Evolutionary conservation across 2,797 vertebrate species (phyloP), one percentile per base, ranked within the genome.

Genomic region (Liparis tanakae): DNA sequence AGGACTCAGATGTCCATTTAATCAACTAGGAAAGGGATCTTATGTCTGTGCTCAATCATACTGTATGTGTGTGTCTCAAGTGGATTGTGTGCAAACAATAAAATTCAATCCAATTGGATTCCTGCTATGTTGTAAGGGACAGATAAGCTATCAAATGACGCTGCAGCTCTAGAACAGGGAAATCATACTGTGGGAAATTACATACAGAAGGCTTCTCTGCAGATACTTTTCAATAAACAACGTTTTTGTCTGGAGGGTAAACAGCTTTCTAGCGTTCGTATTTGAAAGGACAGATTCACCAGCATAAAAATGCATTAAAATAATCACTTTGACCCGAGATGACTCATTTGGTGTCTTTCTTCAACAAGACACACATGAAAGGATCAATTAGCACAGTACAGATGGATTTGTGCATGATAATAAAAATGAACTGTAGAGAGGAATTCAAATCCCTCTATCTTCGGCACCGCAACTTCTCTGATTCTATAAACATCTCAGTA

Each of bases 51-150:
- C 86, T 84, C 88, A 86, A 87, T 88, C 79, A 79, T 64, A 56
- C 77, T 65, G 72, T 72, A 70, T 82, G 70, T 90, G 83, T 84
- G 84, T 92, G 88, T 77, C 84, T 89, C 91, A 93, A 88, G 88
- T 91, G 88, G 85, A 86, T 78, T 70, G 55, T 62, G 85, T 44
- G 74, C 79, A 85, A 88, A 90, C 83, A 91, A 90, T 87, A 84
- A 85, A 80, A 81, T 44, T 74, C 74, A 64, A 78, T 87, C 78
- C 85, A 88, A 87, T 91, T 88, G 76, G 79, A 89, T 88, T 88
- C 82, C 73, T 75, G 74, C 57, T 70, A 39, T 85, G 79, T 87
- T 87, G 86, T 86, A 78, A 72, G 59, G 78, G 69, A 72, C 67
- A 82, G 84, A 91, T 84, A 88, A 79, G 85, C 83, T 78, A 65